Conservation (phyloP, 2,113 vertebrate genomes). For the Toxotes chatareus region DNA sequence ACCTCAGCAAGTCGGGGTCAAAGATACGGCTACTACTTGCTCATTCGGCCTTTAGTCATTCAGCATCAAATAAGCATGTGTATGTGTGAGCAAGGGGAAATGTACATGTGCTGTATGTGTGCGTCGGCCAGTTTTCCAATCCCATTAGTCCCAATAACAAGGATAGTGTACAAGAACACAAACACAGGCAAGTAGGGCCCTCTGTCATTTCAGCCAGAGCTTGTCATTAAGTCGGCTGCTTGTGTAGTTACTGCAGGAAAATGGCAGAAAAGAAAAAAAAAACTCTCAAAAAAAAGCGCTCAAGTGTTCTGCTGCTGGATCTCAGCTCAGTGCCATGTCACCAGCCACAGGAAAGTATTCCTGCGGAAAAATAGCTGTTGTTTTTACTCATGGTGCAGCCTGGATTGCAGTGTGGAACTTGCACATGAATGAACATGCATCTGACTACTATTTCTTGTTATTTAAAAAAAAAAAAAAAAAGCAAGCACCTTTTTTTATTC, state of each 20-base stretch:
- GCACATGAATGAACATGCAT: background rate
- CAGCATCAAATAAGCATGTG: background rate
- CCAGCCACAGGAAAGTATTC: constrained; percentile 35
- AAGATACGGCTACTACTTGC: constrained; percentile 14
- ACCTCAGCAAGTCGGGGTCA: constrained; percentile 66
- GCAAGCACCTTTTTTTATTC: constrained; percentile 29
- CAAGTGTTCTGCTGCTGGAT: constrained; percentile 28
- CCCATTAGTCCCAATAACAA: constrained; percentile 49
- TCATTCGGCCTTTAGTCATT: constrained; percentile 20
- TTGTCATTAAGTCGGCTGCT: constrained; percentile 53
- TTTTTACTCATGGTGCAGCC: constrained; percentile 41
- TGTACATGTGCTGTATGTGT: constrained; percentile 9
- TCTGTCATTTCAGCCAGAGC: constrained; percentile 53
- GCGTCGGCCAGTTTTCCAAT: constrained; percentile 24
- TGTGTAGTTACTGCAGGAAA: constrained; percentile 49
- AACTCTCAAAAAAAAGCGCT: constrained; percentile 28
- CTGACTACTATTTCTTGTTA: constrained; percentile 9
- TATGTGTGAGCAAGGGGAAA: background rate
- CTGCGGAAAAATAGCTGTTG: constrained; percentile 32
- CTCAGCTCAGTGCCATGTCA: constrained; percentile 30
- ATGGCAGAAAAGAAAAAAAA: constrained; percentile 44
- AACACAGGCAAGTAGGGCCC: constrained; percentile 15
- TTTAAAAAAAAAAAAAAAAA: background rate
- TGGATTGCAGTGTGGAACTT: constrained; percentile 5
- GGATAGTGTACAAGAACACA: constrained; percentile 27